These are phyloP conservation scores for Oncopodura yosiiana DNA, from an alignment of 1,140 invertebrate genomes.

Conservation along the genomic window DNA sequence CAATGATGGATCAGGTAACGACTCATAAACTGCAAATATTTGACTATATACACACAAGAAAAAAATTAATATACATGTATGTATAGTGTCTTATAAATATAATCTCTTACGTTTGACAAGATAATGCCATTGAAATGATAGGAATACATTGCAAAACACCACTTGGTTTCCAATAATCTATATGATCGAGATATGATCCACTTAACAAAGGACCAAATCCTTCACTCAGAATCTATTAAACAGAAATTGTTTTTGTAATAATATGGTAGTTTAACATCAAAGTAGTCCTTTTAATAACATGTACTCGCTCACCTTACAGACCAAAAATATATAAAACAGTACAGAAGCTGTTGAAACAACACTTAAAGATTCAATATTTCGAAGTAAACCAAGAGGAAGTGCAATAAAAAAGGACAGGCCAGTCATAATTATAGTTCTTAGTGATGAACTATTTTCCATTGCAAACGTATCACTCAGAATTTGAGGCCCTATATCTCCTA, in stretches of 20 bases:
- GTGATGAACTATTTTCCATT: conserved; percentile 58
- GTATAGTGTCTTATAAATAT: conserved; percentile 1
- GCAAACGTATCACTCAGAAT: conserved; percentile 73
- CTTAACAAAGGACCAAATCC: conserved; percentile 59
- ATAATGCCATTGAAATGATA: conserved; percentile 89
- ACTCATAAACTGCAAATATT: conserved; percentile 89
- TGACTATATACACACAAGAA: conserved; percentile 53
- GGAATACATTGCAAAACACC: conserved; percentile 82
- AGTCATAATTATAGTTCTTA: conserved; percentile 50
- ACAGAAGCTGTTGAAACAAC: conserved; percentile 80
- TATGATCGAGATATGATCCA: conserved; percentile 61
- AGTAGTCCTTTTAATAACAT: no score
- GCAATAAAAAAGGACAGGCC: conserved; percentile 71
- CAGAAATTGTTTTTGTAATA: no score
- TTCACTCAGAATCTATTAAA: conserved; percentile 59
- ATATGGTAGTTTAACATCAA: no score
- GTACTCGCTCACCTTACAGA: conserved; percentile 76
- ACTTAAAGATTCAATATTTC: conserved; percentile 80
- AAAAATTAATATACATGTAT: conserved; percentile 18
- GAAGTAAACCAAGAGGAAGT: conserved; percentile 77
- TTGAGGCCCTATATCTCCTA: conserved; percentile 86
- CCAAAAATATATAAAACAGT: conserved; percentile 78
- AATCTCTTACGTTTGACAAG: conserved; percentile 80
- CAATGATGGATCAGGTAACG: conserved; percentile 71
- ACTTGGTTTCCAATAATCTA: conserved; percentile 71